phyloP scores from a whole-genome alignment of 2,888 invertebrate genomes.

The Notodonta ziczac region DNA sequence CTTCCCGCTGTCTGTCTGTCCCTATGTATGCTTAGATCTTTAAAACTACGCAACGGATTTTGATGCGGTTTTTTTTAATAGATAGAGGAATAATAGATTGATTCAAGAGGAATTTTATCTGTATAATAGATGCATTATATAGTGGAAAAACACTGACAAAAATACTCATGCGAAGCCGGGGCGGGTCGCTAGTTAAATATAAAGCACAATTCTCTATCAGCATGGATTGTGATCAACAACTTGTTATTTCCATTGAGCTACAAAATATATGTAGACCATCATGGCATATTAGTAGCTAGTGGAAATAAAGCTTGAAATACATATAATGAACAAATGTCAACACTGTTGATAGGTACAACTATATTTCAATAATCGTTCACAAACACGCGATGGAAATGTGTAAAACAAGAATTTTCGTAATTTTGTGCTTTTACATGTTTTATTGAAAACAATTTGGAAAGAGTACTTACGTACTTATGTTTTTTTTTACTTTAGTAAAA shows the following conservation, averaged over 20 bases:
- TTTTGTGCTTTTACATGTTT: neutral
- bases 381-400: constrained; percentile 25
- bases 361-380: constrained; percentile 24
- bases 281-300: neutral
- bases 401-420: constrained; percentile 35
- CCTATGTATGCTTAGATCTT: too few species aligned
- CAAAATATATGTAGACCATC: neutral
- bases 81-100: too few species aligned
- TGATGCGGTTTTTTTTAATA: too few species aligned
- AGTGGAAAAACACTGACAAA: too few species aligned
- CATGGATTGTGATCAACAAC: constrained; percentile 15
- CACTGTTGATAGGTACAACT: constrained; percentile 7
- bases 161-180: too few species aligned
- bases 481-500: too few species aligned
- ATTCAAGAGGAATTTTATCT: too few species aligned
- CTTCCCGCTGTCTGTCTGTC: too few species aligned
- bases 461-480: too few species aligned
- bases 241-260: constrained; percentile 13
- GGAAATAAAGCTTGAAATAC: neutral
- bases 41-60: too few species aligned
- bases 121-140: too few species aligned
- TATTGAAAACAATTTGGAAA: neutral
- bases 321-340: neutral
- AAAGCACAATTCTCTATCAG: constrained; percentile 1
- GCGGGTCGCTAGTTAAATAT: too few species aligned